Base-by-base conservation (phyloP, 92 coral and sea anemone genomes). In the Muricea muricata region DNA sequence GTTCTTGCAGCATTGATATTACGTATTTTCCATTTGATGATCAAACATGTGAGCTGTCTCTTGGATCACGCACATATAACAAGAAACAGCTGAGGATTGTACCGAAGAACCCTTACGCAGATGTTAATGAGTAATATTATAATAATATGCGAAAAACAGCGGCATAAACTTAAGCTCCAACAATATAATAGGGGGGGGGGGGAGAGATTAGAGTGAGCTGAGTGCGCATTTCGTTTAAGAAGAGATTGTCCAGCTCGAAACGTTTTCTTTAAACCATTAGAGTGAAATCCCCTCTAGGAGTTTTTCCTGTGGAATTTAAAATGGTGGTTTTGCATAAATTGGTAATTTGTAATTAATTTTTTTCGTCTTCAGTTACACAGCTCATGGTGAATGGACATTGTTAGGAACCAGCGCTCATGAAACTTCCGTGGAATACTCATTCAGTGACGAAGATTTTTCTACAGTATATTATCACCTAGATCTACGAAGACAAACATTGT, bases 381-480 rank as follows among this genome's bases (percentile, higher is more conserved):
- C 86, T 41, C 92, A 93, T 74, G 97, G 98, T 31, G 98, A 95
- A 47, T 95, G 98, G 98, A 90, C 91, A 30, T 92, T 95, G 24
- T 90, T 88, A 10, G 86, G 82, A 26, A 88, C 87, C 21, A 90
- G 82, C 35, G 90, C 97, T 5, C 39, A 85, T 50, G 93, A 92
- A 46, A 65, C 13, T 18, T 68, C 89, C 47, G 86, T 83, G 42
- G 41, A 63, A 5, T 93, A 93, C 82, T 91, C 86, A 4, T 92
- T 92, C 58, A 85, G 91, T 40, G 93, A 93, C 11, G 93, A 93
- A 24, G 78, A 82, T 81, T 95, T 72, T 67, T 90, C 98, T 50
- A 92, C 90, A 40, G 95, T 95, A 57, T 85, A 88, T 30, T 95
- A 89, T 83, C 60, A 80, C 74, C 76, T 95, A 6, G 75, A 83